Conservation (phyloP, 1,140 invertebrate species). For the Pinna nobilis region DNA sequence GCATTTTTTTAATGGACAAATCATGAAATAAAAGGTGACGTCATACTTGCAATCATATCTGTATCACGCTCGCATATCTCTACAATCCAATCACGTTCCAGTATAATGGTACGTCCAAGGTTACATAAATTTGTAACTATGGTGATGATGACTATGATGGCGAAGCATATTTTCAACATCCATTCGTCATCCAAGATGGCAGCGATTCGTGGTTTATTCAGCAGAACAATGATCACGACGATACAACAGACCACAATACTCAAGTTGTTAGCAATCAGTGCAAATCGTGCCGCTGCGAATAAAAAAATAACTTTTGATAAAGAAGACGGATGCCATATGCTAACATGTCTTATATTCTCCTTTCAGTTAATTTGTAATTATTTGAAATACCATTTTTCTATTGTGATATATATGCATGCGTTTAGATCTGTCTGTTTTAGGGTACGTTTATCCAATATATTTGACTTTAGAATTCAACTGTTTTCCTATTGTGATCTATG, state of each 20-base stretch:
- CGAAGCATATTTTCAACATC: constrained; percentile 27
- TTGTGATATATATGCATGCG: no score
- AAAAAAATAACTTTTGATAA: no score
- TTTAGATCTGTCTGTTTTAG: no score
- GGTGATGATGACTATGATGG: constrained; percentile 20
- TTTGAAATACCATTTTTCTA: no score
- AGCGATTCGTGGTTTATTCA: constrained; percentile 14
- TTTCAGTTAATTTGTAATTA: no score
- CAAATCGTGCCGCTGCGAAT: constrained; percentile 23
- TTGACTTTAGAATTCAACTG: no score
- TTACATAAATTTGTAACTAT: constrained; percentile 29
- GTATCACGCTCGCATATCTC: constrained; percentile 25
- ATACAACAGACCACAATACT: constrained; percentile 17
- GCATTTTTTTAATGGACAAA: no score
- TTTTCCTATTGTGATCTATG: no score
- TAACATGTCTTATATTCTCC: no score
- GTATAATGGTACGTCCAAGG: constrained; percentile 25
- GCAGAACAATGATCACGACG: constrained; percentile 19
- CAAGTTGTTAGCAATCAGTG: constrained; percentile 18
- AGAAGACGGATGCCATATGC: no score
- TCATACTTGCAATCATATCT: constrained; percentile 27
- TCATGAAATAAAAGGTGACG: no score
- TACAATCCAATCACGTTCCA: constrained; percentile 38
- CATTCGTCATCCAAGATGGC: neutral
- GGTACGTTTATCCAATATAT: no score